Conservation (phyloP, 2,797 vertebrate genomes). For the Hippocampus kuda region DNA sequence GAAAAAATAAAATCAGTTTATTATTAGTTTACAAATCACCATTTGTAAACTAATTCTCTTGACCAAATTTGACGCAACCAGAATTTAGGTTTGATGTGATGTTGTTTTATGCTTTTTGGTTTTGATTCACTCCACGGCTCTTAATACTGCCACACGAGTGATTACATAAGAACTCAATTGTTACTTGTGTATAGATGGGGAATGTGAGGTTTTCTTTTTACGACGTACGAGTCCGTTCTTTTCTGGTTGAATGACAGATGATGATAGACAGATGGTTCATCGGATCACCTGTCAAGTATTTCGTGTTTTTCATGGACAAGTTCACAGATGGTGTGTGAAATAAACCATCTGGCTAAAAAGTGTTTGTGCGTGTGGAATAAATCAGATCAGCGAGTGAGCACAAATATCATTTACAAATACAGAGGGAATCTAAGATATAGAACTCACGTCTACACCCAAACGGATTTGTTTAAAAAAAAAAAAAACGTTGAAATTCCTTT, state of each 20-base stretch:
- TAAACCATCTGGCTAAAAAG: not conserved
- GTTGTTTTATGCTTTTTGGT: no score
- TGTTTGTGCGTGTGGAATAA: not conserved
- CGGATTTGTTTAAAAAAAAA: no score
- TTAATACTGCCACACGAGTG: no score
- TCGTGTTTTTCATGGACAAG: not conserved
- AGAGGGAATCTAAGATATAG: not conserved
- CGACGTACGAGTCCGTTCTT: not conserved
- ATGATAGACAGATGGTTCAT: not conserved
- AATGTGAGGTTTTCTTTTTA: not conserved
- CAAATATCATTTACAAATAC: not conserved
- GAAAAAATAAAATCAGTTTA: no score
- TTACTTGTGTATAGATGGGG: no score
- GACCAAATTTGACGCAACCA: no score
- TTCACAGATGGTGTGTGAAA: not conserved
- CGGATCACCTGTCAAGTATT: constrained; percentile 2
- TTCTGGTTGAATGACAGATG: not conserved
- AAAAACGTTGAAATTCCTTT: no score
- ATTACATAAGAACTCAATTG: no score
- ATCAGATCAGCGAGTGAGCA: not conserved
- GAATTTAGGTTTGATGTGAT: no score
- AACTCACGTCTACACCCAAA: no score
- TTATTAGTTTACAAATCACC: no score
- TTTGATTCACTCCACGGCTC: no score
- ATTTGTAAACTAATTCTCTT: not conserved